Evolutionary conservation across 2,113 vertebrate species (phyloP).

Genomic region (Lynx canadensis): DNA sequence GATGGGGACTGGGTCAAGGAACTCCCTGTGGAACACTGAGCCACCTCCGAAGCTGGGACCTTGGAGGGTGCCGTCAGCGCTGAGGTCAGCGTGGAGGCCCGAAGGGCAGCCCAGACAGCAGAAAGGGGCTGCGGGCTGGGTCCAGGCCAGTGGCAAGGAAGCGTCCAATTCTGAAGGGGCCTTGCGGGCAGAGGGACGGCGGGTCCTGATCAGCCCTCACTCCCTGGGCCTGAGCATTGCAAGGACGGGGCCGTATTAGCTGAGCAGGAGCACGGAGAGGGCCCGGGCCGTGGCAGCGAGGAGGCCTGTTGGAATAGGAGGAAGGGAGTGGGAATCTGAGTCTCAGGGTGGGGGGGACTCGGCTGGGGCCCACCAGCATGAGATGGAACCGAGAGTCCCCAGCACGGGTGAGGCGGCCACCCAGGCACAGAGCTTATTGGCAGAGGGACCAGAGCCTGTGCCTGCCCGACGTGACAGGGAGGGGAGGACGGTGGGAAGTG

Average conservation of each 20-base stretch:
- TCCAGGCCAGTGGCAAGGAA: not conserved
- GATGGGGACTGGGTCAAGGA: not conserved
- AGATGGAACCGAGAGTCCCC: not conserved
- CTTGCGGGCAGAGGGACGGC: not conserved
- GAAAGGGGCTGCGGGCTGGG: not conserved
- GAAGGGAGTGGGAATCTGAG: not conserved
- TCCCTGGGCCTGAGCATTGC: rapidly evolving
- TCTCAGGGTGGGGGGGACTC: not conserved
- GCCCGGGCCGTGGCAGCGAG: not conserved
- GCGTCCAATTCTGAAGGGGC: not conserved
- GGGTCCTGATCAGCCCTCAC: not conserved
- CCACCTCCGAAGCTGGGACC: not conserved
- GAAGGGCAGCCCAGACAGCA: not conserved
- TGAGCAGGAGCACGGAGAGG: not conserved
- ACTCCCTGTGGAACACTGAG: no score
- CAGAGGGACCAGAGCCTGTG: not conserved
- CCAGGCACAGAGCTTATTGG: not conserved
- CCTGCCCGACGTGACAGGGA: rapidly evolving
- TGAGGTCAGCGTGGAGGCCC: not conserved
- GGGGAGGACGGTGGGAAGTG: not conserved
- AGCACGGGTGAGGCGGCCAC: no score
- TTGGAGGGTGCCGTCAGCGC: no score
- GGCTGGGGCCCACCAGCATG: not conserved
- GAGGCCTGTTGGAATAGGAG: not conserved
- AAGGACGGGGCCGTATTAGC: rapidly evolving